Base-by-base conservation (phyloP, 2,888 invertebrate genomes). In the Tubulanus polymorphus region DNA sequence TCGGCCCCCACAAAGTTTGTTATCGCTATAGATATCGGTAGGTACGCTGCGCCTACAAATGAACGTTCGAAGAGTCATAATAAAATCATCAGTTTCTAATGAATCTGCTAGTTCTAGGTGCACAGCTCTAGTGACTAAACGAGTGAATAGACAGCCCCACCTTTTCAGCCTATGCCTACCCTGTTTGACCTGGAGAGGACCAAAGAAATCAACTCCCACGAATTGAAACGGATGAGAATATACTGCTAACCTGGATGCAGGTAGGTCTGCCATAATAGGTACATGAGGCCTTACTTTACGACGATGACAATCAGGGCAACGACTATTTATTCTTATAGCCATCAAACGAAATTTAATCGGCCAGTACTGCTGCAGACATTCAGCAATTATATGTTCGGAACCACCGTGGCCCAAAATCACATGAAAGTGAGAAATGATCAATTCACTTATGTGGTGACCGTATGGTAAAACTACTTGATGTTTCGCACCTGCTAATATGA, bases 281-380 rank as follows among this genome's bases (percentile, higher is more conserved):
- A 28, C 23, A 5, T 25, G 18, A 20, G 49, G 49, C 12, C 8
- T 20, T 3, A 30, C 30, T 29, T 30, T 49, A 10, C 20, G 6
- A 5, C 23, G 23, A 8, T 49, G n/a, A 29, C 49, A 49, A 8
- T n/a, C 3, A 8, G 20, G 20, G 23, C 49, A 49, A 3, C 20
- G 15, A 3, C 15, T 3, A 6, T 20, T 30, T 5, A 10, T 15
- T 3, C 49, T 29, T 18, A 30, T 49, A 15, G 28, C 18, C 6
- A 30, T 32, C 18, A 6, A 15, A 12, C 49, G 23, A 27, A 10
- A n/a, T 28, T 18, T 30, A 3, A 49, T 3, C 8, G 32, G 28
- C 30, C 49, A 49, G 32, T 32, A 49, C 32, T 49, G 23, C 32
- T 49, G 49, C 23, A n/a, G n/a, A 18, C 28, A 5, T 49, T 30